A percentile compares a stretch with the other conserved stretches of the same genome.
These are phyloP conservation scores for Eristalis arbustorum DNA, from an alignment of 2,888 invertebrate species.

Conservation along the genomic window DNA sequence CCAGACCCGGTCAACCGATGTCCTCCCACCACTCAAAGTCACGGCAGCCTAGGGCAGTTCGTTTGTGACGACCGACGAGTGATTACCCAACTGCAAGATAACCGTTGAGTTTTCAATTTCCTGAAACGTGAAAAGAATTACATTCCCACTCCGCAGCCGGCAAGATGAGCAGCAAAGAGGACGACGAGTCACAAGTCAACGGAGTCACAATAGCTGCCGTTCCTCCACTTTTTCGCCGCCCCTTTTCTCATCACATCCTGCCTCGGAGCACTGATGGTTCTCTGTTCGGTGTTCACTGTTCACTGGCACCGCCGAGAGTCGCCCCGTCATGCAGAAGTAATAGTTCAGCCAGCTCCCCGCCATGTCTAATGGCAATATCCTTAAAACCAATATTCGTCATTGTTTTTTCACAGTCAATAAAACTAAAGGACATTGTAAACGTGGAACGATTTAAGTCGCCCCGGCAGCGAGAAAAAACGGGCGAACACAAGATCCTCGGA, in stretches of 20 bases:
- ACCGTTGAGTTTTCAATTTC: slow-evolving; percentile 48
- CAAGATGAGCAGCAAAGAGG: neutral
- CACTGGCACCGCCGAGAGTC: slow-evolving; percentile 8
- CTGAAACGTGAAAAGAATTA: slow-evolving; percentile 28
- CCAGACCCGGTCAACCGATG: neutral
- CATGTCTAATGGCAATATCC: slow-evolving; percentile 51
- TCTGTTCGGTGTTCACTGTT: slow-evolving; percentile 17
- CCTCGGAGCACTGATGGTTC: neutral
- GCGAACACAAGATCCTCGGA: slow-evolving; percentile 12
- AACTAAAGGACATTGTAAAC: slow-evolving; percentile 69
- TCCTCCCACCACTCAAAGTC: neutral
- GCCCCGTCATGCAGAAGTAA: slow-evolving; percentile 50
- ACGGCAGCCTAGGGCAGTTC: neutral
- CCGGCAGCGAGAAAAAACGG: neutral
- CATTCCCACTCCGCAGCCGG: slow-evolving; percentile 15
- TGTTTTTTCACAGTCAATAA: slow-evolving; percentile 70
- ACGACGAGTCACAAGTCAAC: slow-evolving; percentile 36
- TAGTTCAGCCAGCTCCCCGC: slow-evolving; percentile 36
- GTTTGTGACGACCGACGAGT: neutral
- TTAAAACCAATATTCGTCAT: slow-evolving; percentile 64
- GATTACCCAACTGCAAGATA: neutral
- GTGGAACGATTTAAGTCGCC: slow-evolving; percentile 56
- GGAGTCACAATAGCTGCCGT: slow-evolving; percentile 13
- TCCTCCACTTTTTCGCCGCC: neutral
- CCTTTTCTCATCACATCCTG: neutral